A percentile compares a stretch with the other conserved stretches of the same genome.
Evolutionary conservation across 2,113 vertebrate species (phyloP).

Genomic region (Corydoras maculifer): DNA sequence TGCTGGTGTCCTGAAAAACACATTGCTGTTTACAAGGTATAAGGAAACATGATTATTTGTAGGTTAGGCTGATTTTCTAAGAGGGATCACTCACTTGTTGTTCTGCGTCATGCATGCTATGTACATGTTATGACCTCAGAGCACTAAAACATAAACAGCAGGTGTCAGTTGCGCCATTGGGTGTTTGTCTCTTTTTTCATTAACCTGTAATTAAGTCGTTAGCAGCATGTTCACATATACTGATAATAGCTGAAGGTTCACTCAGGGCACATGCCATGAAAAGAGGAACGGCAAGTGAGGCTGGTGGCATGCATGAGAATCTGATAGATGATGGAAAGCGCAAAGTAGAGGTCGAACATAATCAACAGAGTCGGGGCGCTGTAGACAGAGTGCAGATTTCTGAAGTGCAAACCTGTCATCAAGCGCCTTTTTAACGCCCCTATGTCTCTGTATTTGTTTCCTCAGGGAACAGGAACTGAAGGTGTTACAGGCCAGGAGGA

Average conservation of each 20-base stretch:
- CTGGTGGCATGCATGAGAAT: background rate
- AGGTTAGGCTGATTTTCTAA: too few species aligned
- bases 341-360: constrained; percentile 22
- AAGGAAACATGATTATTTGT: too few species aligned
- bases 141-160: background rate
- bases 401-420: constrained; percentile 1
- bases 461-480: constrained; percentile 85
- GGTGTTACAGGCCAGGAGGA: constrained; percentile 80
- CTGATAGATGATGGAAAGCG: constrained; percentile 26
- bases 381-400: constrained; percentile 11
- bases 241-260: constrained; percentile 19
- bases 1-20: too few species aligned
- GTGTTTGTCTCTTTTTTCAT: constrained; percentile 11
- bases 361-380: constrained; percentile 26
- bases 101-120: background rate
- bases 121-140: background rate
- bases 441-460: constrained; percentile 14
- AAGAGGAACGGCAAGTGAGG: background rate
- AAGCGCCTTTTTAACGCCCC: background rate
- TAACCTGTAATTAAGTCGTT: constrained; percentile 28
- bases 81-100: background rate
- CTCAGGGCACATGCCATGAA: background rate
- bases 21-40: too few species aligned
- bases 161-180: background rate
- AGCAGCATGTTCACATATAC: background rate